These are phyloP conservation scores for Holocentrus rufus DNA, from an alignment of 2,797 vertebrate genomes.

Conservation along the genomic window DNA sequence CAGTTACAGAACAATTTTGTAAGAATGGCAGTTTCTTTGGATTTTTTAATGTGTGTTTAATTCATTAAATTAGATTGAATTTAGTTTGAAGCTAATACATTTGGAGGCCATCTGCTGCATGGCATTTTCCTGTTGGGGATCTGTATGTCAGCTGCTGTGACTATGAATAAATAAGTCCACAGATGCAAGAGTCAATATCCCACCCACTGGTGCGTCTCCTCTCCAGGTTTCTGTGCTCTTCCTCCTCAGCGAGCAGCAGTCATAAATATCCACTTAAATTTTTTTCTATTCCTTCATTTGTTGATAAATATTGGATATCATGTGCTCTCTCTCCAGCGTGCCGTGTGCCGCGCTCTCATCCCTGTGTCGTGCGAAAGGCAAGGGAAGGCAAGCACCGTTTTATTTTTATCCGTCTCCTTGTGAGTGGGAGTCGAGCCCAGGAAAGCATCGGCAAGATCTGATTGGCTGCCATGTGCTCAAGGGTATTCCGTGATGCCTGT, in stretches of 20 bases:
- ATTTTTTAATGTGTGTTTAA: slow-evolving; percentile 44
- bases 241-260: slow-evolving; percentile 23
- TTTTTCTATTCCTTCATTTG: slow-evolving; percentile 42
- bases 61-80: slow-evolving; percentile 56
- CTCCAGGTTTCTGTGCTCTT: slow-evolving; percentile 39
- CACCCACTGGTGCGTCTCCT: slow-evolving; percentile 51
- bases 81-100: slow-evolving; percentile 55
- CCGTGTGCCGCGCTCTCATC: slow-evolving; percentile 40
- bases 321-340: slow-evolving; percentile 44
- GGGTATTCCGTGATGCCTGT: slow-evolving; percentile 54
- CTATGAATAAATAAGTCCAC: slow-evolving; percentile 60
- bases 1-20: not conserved
- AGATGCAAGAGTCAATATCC: slow-evolving; percentile 50
- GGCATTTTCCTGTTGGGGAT: slow-evolving; percentile 57
- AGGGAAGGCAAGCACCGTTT: slow-evolving; percentile 57
- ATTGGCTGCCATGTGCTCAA: slow-evolving; percentile 71
- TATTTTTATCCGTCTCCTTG: slow-evolving; percentile 79
- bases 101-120: slow-evolving; percentile 69
- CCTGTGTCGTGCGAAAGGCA: slow-evolving; percentile 61
- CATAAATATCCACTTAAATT: slow-evolving; percentile 54
- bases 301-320: slow-evolving; percentile 77
- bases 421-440: slow-evolving; percentile 57
- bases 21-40: slow-evolving; percentile 27
- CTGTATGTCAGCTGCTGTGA: slow-evolving; percentile 58
- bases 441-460: slow-evolving; percentile 61